These are phyloP conservation scores for Coluber constrictor DNA, from an alignment of 2,797 vertebrate genomes.

Conservation along the genomic window DNA sequence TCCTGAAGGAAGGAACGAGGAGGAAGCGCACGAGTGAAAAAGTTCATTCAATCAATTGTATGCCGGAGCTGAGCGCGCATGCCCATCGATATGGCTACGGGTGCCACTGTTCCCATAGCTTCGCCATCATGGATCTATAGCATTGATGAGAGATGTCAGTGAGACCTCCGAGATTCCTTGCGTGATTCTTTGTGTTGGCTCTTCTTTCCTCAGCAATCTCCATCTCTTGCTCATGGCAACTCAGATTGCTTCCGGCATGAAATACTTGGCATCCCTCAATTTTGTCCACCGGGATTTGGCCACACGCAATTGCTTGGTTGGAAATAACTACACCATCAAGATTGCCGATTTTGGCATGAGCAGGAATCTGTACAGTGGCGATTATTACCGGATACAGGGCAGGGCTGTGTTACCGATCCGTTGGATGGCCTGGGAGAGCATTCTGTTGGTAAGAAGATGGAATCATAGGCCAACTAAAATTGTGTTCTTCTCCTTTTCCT, in stretches of 20 bases:
- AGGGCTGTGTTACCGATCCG: conserved; percentile 72
- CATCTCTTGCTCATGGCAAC: conserved; percentile 70
- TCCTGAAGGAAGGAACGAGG: too few species aligned
- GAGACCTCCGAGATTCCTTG: rapidly evolving
- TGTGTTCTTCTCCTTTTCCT: not conserved
- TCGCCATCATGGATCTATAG: not conserved
- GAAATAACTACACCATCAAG: conserved; percentile 72
- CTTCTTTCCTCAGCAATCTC: conserved; percentile 5
- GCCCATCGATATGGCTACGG: too few species aligned
- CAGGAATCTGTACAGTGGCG: conserved; percentile 72
- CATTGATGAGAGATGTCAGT: not conserved
- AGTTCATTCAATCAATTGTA: too few species aligned
- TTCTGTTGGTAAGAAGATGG: conserved; percentile 64
- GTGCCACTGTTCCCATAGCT: too few species aligned
- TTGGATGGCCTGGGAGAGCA: conserved; percentile 77
- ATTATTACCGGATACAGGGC: conserved; percentile 75
- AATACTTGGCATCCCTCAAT: conserved; percentile 71
- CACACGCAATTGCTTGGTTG: conserved; percentile 72
- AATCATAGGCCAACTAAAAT: too few species aligned
- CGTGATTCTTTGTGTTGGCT: not conserved
- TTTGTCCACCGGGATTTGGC: conserved; percentile 74
- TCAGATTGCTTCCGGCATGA: conserved; percentile 71
- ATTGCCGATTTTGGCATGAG: conserved; percentile 75
- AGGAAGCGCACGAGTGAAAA: too few species aligned
- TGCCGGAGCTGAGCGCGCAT: too few species aligned